Evolutionary conservation across 2,797 vertebrate genomes (phyloP), one percentile per base, ranked within the genome.

Genomic region (Siniperca scherzeri): DNA sequence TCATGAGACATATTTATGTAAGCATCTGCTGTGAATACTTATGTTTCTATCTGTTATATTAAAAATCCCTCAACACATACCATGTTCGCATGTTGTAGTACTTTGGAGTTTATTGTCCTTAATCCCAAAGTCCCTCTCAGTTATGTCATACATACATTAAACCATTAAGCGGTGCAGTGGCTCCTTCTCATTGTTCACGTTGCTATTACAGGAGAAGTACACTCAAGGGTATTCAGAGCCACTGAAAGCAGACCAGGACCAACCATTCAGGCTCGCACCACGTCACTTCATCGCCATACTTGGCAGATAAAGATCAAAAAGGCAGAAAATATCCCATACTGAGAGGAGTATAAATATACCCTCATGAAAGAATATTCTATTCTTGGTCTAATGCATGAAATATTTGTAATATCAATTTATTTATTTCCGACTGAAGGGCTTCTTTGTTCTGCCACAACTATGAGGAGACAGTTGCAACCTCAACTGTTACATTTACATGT

Each of bases 121-220:
- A 70, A 78, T 80, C 70, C 60, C 71, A 74, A 25, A 30, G 74
- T 46, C 53, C 52, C 46, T 36, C 82, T 82, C 74, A 14, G 62
- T 89, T 84, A 87, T 90, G 74, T 90, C 88, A 91, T 77, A 82
- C 82, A 87, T 88, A 84, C 84, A 84, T 91, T 86, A 89, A 90
- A 86, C 77, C 87, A 88, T 90, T 80, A 88, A 77, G 83, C 70
- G 5, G 52, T 82, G 85, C 83, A 82, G 81, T 69, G 86, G 79
- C 83, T 89, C 78, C 57, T 77, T 85, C 80, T 91, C 89, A 88
- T 93, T 92, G 90, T 93, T 89, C 86, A 46, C 1, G 12, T 57
- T 77, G 88, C 92, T 88, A 72, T 91, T 92, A 89, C 70, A 81
- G 64, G 80, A 90, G 79, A 91, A 94, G 92, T 90, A 88, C 92